Conservation (phyloP, 2,888 invertebrate species). For the Campaea margaritaria region DNA sequence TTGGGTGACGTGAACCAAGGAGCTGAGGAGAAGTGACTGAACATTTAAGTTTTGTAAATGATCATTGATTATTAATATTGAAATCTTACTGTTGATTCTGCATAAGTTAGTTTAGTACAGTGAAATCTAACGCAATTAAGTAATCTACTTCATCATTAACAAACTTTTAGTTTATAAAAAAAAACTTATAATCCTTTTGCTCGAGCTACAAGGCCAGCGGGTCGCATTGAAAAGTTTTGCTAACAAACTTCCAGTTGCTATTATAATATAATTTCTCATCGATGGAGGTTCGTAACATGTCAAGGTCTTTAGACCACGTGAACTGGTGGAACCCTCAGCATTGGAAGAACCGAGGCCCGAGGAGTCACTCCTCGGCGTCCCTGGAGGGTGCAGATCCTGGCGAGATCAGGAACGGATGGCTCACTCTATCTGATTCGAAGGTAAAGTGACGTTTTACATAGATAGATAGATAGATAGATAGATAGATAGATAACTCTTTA, state of each 20-base stretch:
- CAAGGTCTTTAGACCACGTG: constrained; percentile 66
- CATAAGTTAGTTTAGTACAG: neutral
- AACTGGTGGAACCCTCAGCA: constrained; percentile 77
- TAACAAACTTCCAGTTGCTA: neutral
- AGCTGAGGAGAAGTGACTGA: neutral
- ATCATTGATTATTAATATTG: too few relatives aligned
- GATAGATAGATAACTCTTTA: too few relatives aligned
- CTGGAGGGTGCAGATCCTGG: constrained; percentile 65
- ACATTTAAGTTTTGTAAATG: neutral
- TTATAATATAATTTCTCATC: neutral
- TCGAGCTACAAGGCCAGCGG: neutral
- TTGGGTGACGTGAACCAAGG: neutral
- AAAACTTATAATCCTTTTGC: neutral
- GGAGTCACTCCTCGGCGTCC: constrained; percentile 66
- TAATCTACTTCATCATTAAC: neutral
- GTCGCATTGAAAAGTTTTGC: constrained; percentile 4
- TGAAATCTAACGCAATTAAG: constrained; percentile 4
- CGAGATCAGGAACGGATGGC: constrained; percentile 77
- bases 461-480: neutral
- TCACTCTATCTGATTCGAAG: constrained; percentile 67
- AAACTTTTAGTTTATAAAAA: constrained; percentile 1
- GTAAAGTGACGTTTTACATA: constrained; percentile 45
- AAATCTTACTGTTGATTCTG: too few relatives aligned
- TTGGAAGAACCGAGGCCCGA: constrained; percentile 58
- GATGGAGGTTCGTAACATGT: constrained; percentile 66